Conservation (phyloP, 2,888 invertebrate species). For the Apodemia zela region DNA sequence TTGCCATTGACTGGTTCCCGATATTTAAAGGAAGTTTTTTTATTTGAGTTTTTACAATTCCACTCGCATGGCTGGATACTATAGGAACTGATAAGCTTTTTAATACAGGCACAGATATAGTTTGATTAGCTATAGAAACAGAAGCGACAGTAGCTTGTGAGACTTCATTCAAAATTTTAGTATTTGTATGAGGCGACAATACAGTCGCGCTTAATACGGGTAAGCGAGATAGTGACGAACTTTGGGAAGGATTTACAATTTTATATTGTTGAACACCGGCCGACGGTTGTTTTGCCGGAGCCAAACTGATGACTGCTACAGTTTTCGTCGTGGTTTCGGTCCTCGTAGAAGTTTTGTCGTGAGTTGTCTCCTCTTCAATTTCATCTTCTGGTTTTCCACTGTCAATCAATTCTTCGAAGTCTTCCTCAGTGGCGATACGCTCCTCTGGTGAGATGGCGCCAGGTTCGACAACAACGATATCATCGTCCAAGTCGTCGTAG, state of each 20-base stretch:
- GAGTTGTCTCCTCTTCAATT: slow-evolving; percentile 49
- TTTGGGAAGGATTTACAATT: slow-evolving; percentile 55
- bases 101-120: slow-evolving; percentile 71
- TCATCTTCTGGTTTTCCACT: slow-evolving; percentile 81
- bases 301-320: slow-evolving; percentile 74
- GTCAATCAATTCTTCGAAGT: slow-evolving; percentile 84
- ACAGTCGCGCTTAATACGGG: slow-evolving; percentile 61
- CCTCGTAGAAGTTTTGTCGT: slow-evolving; percentile 64
- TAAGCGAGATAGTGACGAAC: slow-evolving; percentile 52
- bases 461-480: slow-evolving; percentile 82
- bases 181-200: slow-evolving; percentile 61
- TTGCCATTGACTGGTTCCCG: slow-evolving; percentile 54
- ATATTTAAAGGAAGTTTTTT: slow-evolving; percentile 62
- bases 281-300: slow-evolving; percentile 63
- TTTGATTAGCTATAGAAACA: slow-evolving; percentile 75
- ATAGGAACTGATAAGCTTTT: slow-evolving; percentile 67
- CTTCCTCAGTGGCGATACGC: slow-evolving; percentile 83
- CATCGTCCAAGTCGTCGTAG: slow-evolving; percentile 72
- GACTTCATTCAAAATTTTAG: slow-evolving; percentile 76
- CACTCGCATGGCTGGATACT: slow-evolving; percentile 44
- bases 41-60: slow-evolving; percentile 47
- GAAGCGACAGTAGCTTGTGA: slow-evolving; percentile 81
- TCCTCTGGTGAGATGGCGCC: slow-evolving; percentile 82
- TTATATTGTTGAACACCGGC: slow-evolving; percentile 69
- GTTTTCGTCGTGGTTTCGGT: slow-evolving; percentile 77